Evolutionary conservation across 2,797 vertebrate species (phyloP), one percentile per base, ranked within the genome.

Genomic region (Platalea minor): DNA sequence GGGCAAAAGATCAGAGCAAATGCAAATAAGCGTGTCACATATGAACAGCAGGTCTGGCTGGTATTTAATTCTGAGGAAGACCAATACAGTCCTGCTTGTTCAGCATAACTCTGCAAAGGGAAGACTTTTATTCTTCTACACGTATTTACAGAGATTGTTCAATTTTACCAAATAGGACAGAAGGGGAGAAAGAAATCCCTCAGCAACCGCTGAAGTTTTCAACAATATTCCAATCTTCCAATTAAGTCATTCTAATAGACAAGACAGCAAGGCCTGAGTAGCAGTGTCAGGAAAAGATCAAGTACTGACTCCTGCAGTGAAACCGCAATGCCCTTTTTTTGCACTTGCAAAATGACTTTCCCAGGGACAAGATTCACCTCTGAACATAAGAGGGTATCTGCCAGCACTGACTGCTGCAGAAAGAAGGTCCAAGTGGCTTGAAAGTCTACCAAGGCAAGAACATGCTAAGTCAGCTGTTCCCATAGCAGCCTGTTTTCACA

Each of bases 1-100:
- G 89, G 93, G 95, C 95, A 96, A 93, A 95, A 96, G 95, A 96
- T 97, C 95, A 97, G 88, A 97, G 95, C 25, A 81, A 95, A 96
- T 67, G 74, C 56, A 95, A 96, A 79, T 75, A 94, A 95, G 76
- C 11, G 5, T 91, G 73, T 95, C 86, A 78, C 95, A 97, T 96
- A 78, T 95, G 96, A 97, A 82, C 46, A 88, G 84, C 93, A 96
- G 93, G 81, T 96, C 88, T 93, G 89, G 57, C 51, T 96, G 76
- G 67, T 70, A 85, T 88, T 88, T 94, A 70, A 77, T 87, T 85
- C 91, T 86, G 53, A 74, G 59, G n/a, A 94, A 89, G 57, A 93
- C 60, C 54, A 48, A 93, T 76, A 61, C 15, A 61, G 78, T 59
- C 50, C 56, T 93, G 59, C 82, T 94, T 82, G 51, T 73, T 96